Evolutionary conservation across 2,888 invertebrate genomes (phyloP).

Genomic region (Tinea trinotella): DNA sequence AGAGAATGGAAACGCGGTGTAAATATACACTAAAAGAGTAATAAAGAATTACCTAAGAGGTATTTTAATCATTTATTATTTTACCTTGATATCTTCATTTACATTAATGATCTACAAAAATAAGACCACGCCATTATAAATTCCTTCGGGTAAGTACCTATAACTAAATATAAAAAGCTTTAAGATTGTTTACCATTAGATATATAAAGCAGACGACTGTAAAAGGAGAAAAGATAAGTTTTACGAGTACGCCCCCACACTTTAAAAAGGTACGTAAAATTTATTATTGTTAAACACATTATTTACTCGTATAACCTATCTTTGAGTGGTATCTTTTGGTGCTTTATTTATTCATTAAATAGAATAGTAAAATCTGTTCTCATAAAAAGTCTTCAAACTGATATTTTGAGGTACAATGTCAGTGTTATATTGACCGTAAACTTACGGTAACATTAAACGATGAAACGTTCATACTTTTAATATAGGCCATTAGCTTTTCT

Average conservation of each 20-base stretch:
- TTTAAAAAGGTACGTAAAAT: neutral
- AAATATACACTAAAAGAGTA: neutral
- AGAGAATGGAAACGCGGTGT: neutral
- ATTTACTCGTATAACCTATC: neutral
- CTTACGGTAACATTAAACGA: conserved; percentile 40
- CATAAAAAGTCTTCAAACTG: neutral
- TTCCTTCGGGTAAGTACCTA: too few relatives aligned
- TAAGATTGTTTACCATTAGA: too few relatives aligned
- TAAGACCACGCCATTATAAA: too few relatives aligned
- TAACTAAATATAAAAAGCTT: too few relatives aligned
- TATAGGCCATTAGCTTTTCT: conserved; percentile 41
- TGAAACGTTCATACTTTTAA: conserved; percentile 49
- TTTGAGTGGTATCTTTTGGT: neutral
- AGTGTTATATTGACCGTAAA: conserved; percentile 37
- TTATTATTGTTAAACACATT: neutral
- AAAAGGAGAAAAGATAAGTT: neutral
- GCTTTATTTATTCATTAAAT: conserved; percentile 15
- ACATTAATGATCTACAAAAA: too few relatives aligned
- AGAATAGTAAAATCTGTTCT: neutral
- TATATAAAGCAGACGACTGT: too few relatives aligned
- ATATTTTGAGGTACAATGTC: conserved; percentile 16
- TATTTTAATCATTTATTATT: too few relatives aligned
- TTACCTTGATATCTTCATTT: too few relatives aligned
- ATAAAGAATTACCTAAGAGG: too few relatives aligned
- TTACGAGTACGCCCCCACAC: neutral